Percentiles rank a stretch among this genome's conserved stretches.
These are phyloP conservation scores for Centruroides sculpturatus DNA, from an alignment of 1,140 invertebrate species.

Conservation along the genomic window DNA sequence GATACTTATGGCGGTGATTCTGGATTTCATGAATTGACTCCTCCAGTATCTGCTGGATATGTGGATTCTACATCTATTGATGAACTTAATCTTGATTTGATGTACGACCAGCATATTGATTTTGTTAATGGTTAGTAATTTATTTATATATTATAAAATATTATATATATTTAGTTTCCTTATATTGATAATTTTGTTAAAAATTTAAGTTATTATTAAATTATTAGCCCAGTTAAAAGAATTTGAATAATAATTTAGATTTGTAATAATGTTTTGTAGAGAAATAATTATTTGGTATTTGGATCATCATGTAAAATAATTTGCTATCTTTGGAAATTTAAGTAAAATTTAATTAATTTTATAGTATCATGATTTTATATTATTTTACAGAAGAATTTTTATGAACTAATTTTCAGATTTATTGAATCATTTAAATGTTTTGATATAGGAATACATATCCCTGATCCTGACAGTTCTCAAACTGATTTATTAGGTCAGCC, in stretches of 20 bases:
- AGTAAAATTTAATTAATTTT: no score
- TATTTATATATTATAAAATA: neutral
- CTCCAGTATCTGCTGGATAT: constrained; percentile 5
- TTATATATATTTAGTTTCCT: no score
- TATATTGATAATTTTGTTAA: no score
- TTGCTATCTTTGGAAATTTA: no score
- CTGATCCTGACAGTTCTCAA: neutral
- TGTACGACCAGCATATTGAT: constrained; percentile 2
- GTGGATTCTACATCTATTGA: neutral
- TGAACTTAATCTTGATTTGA: constrained; percentile 3
- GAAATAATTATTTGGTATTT: no score
- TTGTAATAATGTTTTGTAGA: no score
- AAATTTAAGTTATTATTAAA: no score
- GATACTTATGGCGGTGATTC: constrained; percentile 18
- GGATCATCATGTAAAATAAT: no score
- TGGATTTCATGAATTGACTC: constrained; percentile 20
- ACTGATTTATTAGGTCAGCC: neutral
- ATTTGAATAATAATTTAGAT: no score
- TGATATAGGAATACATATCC: neutral
- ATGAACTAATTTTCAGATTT: constrained; percentile 2
- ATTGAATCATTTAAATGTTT: neutral
- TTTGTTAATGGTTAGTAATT: neutral
- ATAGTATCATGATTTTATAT: no score
- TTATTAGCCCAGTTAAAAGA: no score
- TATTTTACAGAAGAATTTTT: neutral